These are phyloP conservation scores for Seira sanloemensis DNA, from an alignment of 2,888 invertebrate genomes.

Conservation along the genomic window DNA sequence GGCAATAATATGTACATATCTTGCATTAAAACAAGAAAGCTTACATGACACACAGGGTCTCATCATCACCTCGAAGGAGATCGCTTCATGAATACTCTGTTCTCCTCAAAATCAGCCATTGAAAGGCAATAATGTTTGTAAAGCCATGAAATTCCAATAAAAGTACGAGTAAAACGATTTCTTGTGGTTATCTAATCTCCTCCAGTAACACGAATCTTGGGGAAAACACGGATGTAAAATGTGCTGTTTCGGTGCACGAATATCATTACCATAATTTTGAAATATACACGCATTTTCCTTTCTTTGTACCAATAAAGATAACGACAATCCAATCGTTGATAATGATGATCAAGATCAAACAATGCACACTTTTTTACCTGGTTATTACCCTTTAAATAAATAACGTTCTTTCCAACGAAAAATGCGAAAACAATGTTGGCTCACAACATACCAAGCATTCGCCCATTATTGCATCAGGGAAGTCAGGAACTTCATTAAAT, in stretches of 20 bases:
- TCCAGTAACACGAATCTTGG: neutral
- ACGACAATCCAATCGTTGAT: neutral
- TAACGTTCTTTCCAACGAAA: neutral
- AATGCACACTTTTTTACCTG: neutral
- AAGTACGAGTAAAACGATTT: neutral
- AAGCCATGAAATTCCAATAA: constrained; percentile 27
- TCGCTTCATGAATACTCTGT: too few relatives aligned
- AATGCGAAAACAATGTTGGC: neutral
- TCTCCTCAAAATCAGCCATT: neutral
- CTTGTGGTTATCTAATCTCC: neutral
- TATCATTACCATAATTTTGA: neutral
- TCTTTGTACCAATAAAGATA: neutral
- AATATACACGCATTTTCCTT: neutral
- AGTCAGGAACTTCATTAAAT: constrained; percentile 44
- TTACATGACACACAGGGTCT: neutral
- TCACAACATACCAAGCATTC: neutral
- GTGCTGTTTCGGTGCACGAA: neutral
- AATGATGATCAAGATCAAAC: neutral
- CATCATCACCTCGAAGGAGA: neutral
- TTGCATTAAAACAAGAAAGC: constrained; percentile 55
- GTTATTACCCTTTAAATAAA: neutral
- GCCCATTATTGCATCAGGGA: neutral
- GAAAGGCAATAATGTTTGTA: constrained; percentile 46
- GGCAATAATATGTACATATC: too few relatives aligned
- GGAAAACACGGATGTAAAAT: neutral